phyloP scores from a whole-genome alignment of 2,888 invertebrate species.

The Anagyrus pseudococci region DNA sequence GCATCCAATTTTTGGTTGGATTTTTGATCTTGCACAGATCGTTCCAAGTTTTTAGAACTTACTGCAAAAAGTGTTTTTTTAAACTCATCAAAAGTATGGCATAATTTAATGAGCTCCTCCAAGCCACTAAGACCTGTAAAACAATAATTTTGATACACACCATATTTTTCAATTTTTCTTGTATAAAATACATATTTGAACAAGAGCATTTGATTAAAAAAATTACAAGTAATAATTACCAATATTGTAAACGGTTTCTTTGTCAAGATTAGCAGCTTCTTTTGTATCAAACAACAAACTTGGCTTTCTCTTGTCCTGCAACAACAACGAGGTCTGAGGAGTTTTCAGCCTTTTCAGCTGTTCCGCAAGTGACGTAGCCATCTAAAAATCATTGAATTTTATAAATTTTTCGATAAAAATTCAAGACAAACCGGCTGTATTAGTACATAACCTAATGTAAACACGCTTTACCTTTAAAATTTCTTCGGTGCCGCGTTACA shows the following conservation, averaged over 20 bases:
- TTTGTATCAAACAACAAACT: slow-evolving; percentile 90
- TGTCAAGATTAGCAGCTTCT: slow-evolving; percentile 86
- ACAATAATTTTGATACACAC: slow-evolving; percentile 4
- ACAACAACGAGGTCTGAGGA: slow-evolving; percentile 76
- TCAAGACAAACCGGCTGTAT: not conserved
- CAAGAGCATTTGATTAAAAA: slow-evolving; percentile 3
- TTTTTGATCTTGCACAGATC: slow-evolving; percentile 77
- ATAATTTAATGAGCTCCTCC: slow-evolving; percentile 78
- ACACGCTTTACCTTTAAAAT: no score
- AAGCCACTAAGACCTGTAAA: slow-evolving; percentile 76
- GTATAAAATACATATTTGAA: not conserved
- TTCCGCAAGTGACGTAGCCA: slow-evolving; percentile 63
- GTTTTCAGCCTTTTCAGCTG: slow-evolving; percentile 78
- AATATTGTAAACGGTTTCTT: slow-evolving; percentile 84
- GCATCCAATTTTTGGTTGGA: slow-evolving; percentile 79
- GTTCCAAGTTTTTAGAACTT: slow-evolving; percentile 79
- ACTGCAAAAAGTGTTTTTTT: slow-evolving; percentile 79
- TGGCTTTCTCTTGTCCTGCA: slow-evolving; percentile 73
- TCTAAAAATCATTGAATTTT: slow-evolving; percentile 2
- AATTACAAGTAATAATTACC: slow-evolving; percentile 64
- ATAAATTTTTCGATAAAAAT: not conserved
- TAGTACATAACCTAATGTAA: slow-evolving; percentile 15
- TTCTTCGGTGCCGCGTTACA: no score
- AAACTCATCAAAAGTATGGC: slow-evolving; percentile 76
- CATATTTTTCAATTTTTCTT: no score